Percentiles rank a stretch among this genome's conserved stretches.
phyloP scores from a whole-genome alignment of 2,888 invertebrate genomes.

The Molorchus minor region DNA sequence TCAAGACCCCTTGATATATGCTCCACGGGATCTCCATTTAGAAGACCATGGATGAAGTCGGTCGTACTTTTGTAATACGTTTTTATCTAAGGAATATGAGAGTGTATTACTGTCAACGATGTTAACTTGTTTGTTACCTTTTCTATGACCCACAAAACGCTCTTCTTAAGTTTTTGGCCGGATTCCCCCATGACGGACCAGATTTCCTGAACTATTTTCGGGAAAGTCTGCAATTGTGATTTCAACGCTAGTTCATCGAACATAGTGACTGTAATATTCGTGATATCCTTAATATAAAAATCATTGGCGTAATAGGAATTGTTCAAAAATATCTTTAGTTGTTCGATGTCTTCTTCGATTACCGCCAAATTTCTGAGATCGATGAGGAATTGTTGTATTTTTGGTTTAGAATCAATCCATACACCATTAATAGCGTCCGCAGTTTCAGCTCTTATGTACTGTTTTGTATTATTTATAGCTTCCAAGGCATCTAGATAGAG shows the following conservation, averaged over 20 bases:
- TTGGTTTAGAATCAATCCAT: conserved; percentile 79
- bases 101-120: too few species aligned
- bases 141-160: conserved; percentile 78
- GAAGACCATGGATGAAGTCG: conserved; percentile 73
- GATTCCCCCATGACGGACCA: conserved; percentile 90
- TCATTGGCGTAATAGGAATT: conserved; percentile 83
- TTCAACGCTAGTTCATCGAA: conserved; percentile 81
- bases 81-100: conserved; percentile 65
- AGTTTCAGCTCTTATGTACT: conserved; percentile 75
- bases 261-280: conserved; percentile 73
- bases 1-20: conserved; percentile 75
- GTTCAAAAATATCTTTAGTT: conserved; percentile 76
- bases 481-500: conserved; percentile 66
- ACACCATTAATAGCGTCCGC: conserved; percentile 73
- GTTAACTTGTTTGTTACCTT: too few species aligned
- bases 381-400: conserved; percentile 74
- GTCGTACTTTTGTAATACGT: conserved; percentile 75
- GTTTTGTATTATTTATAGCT: conserved; percentile 71
- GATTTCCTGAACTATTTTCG: conserved; percentile 82
- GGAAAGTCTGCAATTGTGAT: conserved; percentile 80
- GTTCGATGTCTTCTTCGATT: conserved; percentile 77
- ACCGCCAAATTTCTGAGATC: conserved; percentile 77
- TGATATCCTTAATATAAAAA: conserved; percentile 83
- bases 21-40: conserved; percentile 80
- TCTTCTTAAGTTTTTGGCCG: conserved; percentile 79